phyloP scores from a whole-genome alignment of 2,113 vertebrate genomes.

The Cinclus cinclus region DNA sequence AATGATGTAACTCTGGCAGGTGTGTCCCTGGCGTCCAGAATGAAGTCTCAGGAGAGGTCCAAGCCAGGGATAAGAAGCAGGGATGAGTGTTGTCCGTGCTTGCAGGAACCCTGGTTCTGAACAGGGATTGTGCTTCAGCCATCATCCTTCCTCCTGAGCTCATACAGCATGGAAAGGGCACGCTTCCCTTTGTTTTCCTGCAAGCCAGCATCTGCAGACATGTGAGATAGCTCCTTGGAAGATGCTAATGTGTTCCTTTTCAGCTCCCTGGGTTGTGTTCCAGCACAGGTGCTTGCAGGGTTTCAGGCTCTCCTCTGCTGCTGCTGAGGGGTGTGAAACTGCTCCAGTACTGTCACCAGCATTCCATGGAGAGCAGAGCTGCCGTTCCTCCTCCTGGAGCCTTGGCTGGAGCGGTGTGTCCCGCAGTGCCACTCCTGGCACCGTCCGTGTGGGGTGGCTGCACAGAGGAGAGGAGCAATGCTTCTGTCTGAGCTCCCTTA shows the following conservation, averaged over 20 bases:
- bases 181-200: neutral
- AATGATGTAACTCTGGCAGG: neutral
- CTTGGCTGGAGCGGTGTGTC: neutral
- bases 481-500: neutral
- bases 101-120: neutral
- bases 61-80: neutral
- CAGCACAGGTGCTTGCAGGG: neutral
- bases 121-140: neutral
- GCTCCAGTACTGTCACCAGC: neutral
- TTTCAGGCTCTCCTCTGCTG: neutral
- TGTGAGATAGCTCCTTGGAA: neutral
- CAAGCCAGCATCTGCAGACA: neutral
- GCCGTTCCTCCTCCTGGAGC: too few relatives aligned
- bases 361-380: neutral
- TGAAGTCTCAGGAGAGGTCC: neutral
- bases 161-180: neutral
- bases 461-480: fast-evolving
- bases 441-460: neutral
- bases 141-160: neutral
- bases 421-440: neutral
- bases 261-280: neutral
- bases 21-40: neutral
- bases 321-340: neutral
- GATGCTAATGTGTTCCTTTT: neutral
- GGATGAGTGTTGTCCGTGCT: neutral